Percentiles rank a stretch among this genome's conserved stretches.
phyloP scores from a whole-genome alignment of 2,113 vertebrate genomes.

The Harpagus bidentatus region DNA sequence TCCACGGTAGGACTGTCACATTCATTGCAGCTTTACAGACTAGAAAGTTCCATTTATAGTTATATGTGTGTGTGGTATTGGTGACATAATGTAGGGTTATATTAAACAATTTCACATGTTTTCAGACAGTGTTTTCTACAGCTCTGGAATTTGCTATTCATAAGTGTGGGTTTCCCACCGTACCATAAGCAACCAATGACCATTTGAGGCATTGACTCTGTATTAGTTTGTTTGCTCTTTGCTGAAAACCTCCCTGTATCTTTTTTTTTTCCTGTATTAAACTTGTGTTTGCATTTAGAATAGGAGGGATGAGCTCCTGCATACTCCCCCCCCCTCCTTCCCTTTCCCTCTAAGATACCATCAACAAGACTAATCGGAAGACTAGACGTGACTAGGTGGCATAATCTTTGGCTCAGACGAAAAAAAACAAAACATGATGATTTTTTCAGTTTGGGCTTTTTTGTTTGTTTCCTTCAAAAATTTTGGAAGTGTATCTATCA shows the following conservation, averaged over 20 bases:
- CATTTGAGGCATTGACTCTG: neutral
- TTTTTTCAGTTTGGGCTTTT: neutral
- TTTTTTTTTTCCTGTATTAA: neutral
- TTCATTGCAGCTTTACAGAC: conserved; percentile 45
- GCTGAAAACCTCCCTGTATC: neutral
- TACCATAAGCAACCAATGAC: neutral
- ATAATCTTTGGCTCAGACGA: neutral
- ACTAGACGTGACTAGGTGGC: neutral
- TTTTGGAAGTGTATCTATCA: neutral
- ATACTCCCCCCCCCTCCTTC: neutral
- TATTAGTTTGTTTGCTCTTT: neutral
- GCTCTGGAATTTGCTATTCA: conserved; percentile 56
- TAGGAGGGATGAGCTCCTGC: neutral
- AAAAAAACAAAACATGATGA: neutral
- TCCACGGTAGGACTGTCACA: conserved; percentile 87
- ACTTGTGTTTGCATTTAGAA: conserved; percentile 12
- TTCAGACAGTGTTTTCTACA: conserved; percentile 54
- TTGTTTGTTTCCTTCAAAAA: neutral
- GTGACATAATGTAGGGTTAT: neutral
- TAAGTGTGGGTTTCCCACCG: conserved; percentile 19
- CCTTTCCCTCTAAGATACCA: neutral
- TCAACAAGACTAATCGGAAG: neutral
- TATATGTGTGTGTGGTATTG: neutral
- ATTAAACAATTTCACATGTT: neutral
- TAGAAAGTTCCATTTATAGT: neutral